Percentiles rank a stretch among this genome's conserved stretches.
Evolutionary conservation across 2,888 invertebrate genomes (phyloP).

Genomic region (Morpho helenor): DNA sequence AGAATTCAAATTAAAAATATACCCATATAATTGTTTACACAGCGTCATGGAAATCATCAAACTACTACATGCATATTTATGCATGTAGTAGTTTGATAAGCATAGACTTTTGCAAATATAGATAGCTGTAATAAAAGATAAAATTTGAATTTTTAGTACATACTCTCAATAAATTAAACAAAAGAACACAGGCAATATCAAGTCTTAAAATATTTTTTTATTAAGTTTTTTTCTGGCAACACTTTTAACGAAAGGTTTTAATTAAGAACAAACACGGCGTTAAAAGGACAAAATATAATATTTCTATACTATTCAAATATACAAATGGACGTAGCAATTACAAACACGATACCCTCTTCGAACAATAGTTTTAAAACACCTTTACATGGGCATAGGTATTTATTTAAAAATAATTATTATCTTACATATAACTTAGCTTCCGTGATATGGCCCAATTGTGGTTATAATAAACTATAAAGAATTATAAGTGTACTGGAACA

Average conservation of each 20-base stretch:
- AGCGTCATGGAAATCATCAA: too few species aligned
- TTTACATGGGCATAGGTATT: conserved; percentile 18
- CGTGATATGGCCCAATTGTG: too few species aligned
- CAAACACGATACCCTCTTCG: conserved; percentile 36
- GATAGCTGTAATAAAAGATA: too few species aligned
- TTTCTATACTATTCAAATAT: conserved; percentile 44
- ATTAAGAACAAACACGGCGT: conserved; percentile 10
- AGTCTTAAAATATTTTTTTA: not conserved
- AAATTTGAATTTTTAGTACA: too few species aligned
- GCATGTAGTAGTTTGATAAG: too few species aligned
- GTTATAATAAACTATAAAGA: too few species aligned
- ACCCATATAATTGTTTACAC: too few species aligned
- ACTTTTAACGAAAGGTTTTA: conserved; percentile 9
- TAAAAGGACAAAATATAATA: conserved; percentile 12
- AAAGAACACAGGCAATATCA: not conserved
- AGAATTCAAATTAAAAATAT: conserved; percentile 3
- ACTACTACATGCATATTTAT: too few species aligned
- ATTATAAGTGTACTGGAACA: too few species aligned
- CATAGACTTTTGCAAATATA: too few species aligned
- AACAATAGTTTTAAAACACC: conserved; percentile 24
- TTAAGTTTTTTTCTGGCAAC: conserved; percentile 20
- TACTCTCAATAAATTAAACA: too few species aligned
- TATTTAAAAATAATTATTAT: not conserved
- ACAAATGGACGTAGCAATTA: conserved; percentile 66
- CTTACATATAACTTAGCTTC: too few species aligned